Conservation (phyloP, 2,797 vertebrate species). For the Coracias cyanogaster region DNA sequence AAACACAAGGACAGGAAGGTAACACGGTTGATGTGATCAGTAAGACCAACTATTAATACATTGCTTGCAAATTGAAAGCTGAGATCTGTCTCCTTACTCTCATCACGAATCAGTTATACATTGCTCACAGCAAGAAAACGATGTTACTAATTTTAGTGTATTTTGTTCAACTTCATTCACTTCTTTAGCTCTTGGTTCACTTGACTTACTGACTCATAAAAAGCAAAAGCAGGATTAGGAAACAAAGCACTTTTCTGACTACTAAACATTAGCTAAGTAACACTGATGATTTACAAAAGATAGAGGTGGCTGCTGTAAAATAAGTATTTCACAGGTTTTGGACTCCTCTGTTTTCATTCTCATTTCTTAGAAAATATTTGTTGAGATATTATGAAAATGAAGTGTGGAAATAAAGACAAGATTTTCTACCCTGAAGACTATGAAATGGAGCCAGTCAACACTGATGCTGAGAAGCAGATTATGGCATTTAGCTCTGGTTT, state of each 20-base stretch:
- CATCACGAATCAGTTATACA: background rate
- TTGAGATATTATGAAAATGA: background rate
- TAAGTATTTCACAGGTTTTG: background rate
- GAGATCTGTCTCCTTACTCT: background rate
- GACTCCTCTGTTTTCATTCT: background rate
- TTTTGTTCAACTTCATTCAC: conserved; percentile 25
- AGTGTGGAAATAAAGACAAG: background rate
- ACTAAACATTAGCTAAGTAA: background rate
- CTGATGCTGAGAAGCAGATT: background rate
- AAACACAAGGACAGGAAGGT: background rate
- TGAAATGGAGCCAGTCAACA: conserved; percentile 4
- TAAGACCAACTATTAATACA: background rate
- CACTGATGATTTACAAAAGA: background rate
- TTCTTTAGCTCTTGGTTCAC: background rate
- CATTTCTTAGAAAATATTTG: background rate
- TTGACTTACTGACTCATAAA: background rate
- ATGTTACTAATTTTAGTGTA: background rate
- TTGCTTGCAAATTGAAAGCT: background rate
- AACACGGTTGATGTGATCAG: background rate
- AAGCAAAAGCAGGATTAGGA: background rate
- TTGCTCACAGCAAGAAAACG: background rate
- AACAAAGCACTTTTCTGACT: background rate
- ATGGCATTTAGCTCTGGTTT: background rate
- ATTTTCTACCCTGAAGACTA: background rate
- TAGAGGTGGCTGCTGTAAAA: background rate